These are phyloP conservation scores for Papilio polyxenes DNA, from an alignment of 1,140 invertebrate genomes.

Conservation along the genomic window DNA sequence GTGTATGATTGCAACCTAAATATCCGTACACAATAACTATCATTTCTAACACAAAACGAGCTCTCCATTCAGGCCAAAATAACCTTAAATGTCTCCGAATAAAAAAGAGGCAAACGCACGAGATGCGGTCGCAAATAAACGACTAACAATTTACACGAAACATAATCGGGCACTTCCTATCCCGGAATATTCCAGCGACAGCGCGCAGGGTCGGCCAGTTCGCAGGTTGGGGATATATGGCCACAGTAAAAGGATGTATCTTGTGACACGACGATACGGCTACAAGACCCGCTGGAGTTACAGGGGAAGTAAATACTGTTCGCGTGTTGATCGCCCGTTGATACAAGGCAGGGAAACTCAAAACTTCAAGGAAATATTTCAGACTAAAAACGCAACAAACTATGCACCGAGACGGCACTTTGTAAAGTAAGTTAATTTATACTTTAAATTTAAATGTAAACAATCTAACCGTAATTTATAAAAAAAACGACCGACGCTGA, in stretches of 20 bases:
- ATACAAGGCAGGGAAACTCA: conserved; percentile 19
- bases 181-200: conserved; percentile 27
- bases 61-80: conserved; percentile 4
- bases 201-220: not conserved
- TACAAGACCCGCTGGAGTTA: conserved; percentile 53
- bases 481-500: no score
- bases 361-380: conserved; percentile 30
- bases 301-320: conserved; percentile 51
- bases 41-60: not conserved
- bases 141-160: conserved; percentile 22
- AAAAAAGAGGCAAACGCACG: conserved; percentile 11
- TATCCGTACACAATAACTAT: not conserved
- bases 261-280: conserved; percentile 53
- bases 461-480: no score
- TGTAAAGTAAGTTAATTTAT: not conserved
- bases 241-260: conserved; percentile 50
- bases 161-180: conserved; percentile 31
- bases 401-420: not conserved
- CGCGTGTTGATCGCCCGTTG: conserved; percentile 24
- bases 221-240: conserved; percentile 53
- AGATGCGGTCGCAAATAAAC: conserved; percentile 18
- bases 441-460: not conserved
- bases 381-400: conserved; percentile 30
- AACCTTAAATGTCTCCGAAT: conserved; percentile 18
- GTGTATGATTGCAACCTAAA: not conserved